Conservation (phyloP, 2,888 invertebrate species). For the Timema cristinae region DNA sequence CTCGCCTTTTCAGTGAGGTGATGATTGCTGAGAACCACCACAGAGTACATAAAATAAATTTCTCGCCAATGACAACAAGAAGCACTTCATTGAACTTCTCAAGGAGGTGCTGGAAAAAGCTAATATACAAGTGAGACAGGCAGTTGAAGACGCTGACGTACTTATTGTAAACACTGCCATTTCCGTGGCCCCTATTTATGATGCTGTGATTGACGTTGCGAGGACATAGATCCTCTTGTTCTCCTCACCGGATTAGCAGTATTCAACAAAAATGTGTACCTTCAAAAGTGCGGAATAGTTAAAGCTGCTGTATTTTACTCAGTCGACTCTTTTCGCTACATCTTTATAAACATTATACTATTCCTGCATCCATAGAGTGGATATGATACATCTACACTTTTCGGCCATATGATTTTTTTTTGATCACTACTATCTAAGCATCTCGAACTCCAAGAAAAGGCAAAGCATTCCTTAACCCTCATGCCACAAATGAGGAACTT, state of each 20-base stretch:
- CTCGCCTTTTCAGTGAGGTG: no score
- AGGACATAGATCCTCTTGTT: not conserved
- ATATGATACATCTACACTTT: not conserved
- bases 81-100: not conserved
- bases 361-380: not conserved
- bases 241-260: not conserved
- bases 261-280: not conserved
- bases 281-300: not conserved
- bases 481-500: not conserved
- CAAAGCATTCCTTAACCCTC: constrained; percentile 6
- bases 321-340: not conserved
- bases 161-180: not conserved
- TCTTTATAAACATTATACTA: not conserved
- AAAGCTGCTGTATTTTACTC: not conserved
- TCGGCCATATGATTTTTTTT: no score
- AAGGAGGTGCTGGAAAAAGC: not conserved
- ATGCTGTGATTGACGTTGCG: not conserved
- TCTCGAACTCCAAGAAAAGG: not conserved
- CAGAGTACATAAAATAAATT: not conserved
- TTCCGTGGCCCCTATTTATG: not conserved
- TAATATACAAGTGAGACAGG: not conserved
- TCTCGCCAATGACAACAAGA: not conserved
- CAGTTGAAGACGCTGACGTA: constrained; percentile 2
- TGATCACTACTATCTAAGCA: not conserved
- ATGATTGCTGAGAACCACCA: no score